Evolutionary conservation across 2,888 invertebrate species (phyloP), one percentile per base, ranked within the genome.

Genomic region (Colletes collaris): DNA sequence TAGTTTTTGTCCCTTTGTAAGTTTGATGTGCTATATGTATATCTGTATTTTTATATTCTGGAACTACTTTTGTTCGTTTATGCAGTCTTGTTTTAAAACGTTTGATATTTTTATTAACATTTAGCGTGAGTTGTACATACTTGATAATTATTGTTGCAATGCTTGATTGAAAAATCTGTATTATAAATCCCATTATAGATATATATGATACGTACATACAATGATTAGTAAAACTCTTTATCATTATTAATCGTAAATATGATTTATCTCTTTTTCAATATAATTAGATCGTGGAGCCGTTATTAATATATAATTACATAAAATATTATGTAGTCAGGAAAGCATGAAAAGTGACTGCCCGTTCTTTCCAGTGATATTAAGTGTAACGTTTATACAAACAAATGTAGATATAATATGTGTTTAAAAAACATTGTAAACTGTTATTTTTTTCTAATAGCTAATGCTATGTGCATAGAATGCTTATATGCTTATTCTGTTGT

Each of bases 401-500:
- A 65, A 27, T 75, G 63, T 68, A 66, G 62, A 74, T 66, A 53
- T 79, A 74, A 73, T 58, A 87, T 84, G 86, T 91, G 89, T 89
- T 91, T 68, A 64, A 73, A 16, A 68, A 46, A 35, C 76, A 72
- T 55, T 68, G 50, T 69, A 59, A 74, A 65, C 37, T 56, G 72
- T 73, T 70, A 67, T 75, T 66, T 67, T 37, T 58, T 60, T 44
- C 44, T 76, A 74, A 62, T 84, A 85, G 76, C 75, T 79, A 83
- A 84, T 82, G 71, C 81, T 78, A 65, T 86, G 74, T 85, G 84
- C 65, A 81, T 76, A 76, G 75, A 81, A 76, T 82, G 88, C 86
- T 89, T 88, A 75, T 84, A 75, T 74, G 74, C 89, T 85, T 85
- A 64, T 84, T 79, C 60, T 84, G 66, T 77, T 70, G 73, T 84